Evolutionary conservation across 2,888 invertebrate genomes (phyloP), one percentile per base, ranked within the genome.

Genomic region (Myathropa florea): DNA sequence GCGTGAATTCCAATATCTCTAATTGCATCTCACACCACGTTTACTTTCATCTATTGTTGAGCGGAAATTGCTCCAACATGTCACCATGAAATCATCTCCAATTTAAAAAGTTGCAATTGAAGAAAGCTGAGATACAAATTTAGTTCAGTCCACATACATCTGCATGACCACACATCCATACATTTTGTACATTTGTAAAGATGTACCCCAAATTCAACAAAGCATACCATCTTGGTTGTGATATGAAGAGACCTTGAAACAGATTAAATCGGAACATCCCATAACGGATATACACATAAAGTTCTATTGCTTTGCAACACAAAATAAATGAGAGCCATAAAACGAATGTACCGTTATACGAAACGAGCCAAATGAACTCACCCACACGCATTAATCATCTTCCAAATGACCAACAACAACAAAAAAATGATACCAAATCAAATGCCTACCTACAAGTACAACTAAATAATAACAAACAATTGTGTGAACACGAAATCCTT

Each of bases 311-410:
- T 14, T 21, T 33, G 21, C 24, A 30, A 4, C 33, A 21, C 30
- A 28, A 33, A 30, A 67, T 67, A 67, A 67, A 60, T 24, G 39
- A 71, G 28, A 46, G 36, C 24, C 55, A 75, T 65, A 59, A 75
- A 57, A 57, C 21, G 28, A 73, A 64, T 65, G 9, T 71, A 71
- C 28, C 79, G 33, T 33, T 73, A 60, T 61, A 46, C n/a, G 24
- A 39, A 64, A 57, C 26, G 21, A 63, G 24, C 24, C 26, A 72
- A 39, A 67, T 28, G 70, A 57, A 59, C 61, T 28, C 67, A 67
- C 61, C 80, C 55, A 24, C 65, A 46, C 73, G 6, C 67, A 80
- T 80, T 73, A 73, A 67, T 80, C 72, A 73, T 67, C n/a, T 55
- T n/a, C 59, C 55, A 46, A 46, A 46, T 18, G 46, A 21, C 21